Base-by-base conservation (phyloP, 2,797 vertebrate species). In the Gouania willdenowi region DNA sequence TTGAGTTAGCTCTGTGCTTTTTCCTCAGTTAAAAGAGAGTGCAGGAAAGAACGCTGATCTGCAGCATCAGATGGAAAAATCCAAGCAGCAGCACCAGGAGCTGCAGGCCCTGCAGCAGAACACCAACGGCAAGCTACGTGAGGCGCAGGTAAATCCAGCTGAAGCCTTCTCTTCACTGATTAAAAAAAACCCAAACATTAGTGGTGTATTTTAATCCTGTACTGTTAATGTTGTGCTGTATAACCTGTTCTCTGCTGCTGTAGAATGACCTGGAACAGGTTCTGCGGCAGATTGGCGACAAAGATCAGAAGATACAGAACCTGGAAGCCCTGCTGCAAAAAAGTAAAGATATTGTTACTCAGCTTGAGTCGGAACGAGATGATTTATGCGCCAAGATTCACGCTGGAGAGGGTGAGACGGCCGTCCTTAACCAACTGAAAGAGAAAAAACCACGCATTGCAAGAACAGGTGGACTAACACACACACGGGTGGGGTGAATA, bases 261-360 rank as follows among this genome's bases (percentile, higher is more conserved):
- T 54, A 99, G 97, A 99, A 92, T 53, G 97, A 99, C 82, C 75
- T 99, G 82, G 97, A 99, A 58, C 97, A 99, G 87, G 97, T 99
- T 8, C 61, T 99, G 47, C 92, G 96, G 63, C 97, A 98, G 83
- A 98, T 99, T 43, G 95, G 97, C 9, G 97, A 99, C 71, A 99
- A 99, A 55, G 97, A 99, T 78, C 96, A 98, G 88, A 98, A 97
- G 83, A 99, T 97, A 51, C 96, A 98, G 81, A 99, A 99, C 64
- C 90, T 99, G 60, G 97, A 99, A 73, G 96, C 95, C 41, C 85
- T 99, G 62, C 86, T 99, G 56, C 95, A 98, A 75, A 99, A 98
- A 77, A 92, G 94, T 70, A 95, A 94, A 66, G 93, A 98, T 67
- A 95, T 91, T 17, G 91, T 95, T 62, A 90, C 85, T 26, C 83